Base-by-base conservation (phyloP, 2,888 invertebrate species). In the Parapristionchus giblindavisi region DNA sequence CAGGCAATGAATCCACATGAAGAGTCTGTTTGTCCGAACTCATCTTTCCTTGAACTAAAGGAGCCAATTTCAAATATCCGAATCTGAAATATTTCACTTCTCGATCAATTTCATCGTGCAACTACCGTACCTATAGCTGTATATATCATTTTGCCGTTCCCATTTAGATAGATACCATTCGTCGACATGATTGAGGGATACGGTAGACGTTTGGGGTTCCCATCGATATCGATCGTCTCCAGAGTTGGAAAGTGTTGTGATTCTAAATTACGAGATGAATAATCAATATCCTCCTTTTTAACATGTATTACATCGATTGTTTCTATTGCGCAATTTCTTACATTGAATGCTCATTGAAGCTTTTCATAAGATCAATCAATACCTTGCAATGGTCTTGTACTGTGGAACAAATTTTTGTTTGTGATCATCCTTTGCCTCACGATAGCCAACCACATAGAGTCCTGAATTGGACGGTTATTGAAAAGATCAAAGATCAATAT, bases 361-460 rank as follows among this genome's bases (percentile, higher is more conserved):
- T n/a, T 61, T 17, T 14, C 6, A 27, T 66, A 8, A 56, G 29
- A 48, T 40, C 3, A 58, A 58, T 36, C 38, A 34, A n/a, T 34
- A 78, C 78, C 76, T 61, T 17, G 77, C 77, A 32, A 85, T 75
- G 6, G 79, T 78, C 24, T 81, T 76, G 73, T 85, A 81, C 48
- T 82, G 78, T 3, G 85, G 85, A 0, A 81, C 77, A 76, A 84
- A 85, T 61, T 85, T 85, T 74, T 84, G 81, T 6, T 80, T 72
- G 56, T 80, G 56, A 8, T 81, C 79, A 61, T 85, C 84, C 38
- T 83, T 77, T 14, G 80, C 80, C 77, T 85, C 85, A 27, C 52
- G 43, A 75, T 85, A 85, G 8, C 86, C 85, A 54, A 85, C 79
- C 3, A 85, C 82, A 63, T 84, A 85, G 29, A 85, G 76, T 4